Evolutionary conservation across 1,140 invertebrate genomes (phyloP), one percentile per base, ranked within the genome.

Genomic region (Danaus melanippus): DNA sequence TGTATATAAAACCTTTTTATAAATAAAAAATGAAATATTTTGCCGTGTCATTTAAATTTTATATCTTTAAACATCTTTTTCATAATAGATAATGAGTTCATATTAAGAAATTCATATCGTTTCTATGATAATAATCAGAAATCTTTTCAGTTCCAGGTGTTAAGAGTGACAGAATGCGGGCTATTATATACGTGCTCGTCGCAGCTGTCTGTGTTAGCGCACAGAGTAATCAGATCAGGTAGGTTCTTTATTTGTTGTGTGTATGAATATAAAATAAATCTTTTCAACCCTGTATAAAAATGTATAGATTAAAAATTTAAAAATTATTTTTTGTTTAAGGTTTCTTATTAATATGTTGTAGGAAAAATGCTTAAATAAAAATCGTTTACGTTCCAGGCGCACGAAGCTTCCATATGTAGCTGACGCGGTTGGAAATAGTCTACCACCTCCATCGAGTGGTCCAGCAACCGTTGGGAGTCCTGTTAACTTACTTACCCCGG

Each of bases 401-500:
- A 74, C 76, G 41, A 84, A 87, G 46, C 62, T 80, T 8, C 84
- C 84, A 0, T 86, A 78, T 56, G 67, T 90, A 58, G 88, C 90
- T 0, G 92, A 92, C 71, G 90, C 91, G 2, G 81, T 90, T 8
- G 91, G 90, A 8, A 90, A 90, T 54, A 89, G 88, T 57, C 71
- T 91, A 51, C 86, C 89, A 6, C 90, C 87, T 65, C 91, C 89
- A 55, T 79, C 79, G 10, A 79, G 66, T 43, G 82, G 86, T 54
- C 83, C 84, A 46, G 77, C 88, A 9, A 89, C 90, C 50, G 88
- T 92, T 3, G 92, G 92, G n/a, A 94, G 93, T 52, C 93, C 94
- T 3, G 92, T 92, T 0, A 91, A 92, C 65, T 84, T 95, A 3
- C 76, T 94, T 3, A 91, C 92, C 58, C 94, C 93, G 3, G 94